Base-by-base conservation (phyloP, 1,140 invertebrate species). In the Neodiprion lecontei region DNA sequence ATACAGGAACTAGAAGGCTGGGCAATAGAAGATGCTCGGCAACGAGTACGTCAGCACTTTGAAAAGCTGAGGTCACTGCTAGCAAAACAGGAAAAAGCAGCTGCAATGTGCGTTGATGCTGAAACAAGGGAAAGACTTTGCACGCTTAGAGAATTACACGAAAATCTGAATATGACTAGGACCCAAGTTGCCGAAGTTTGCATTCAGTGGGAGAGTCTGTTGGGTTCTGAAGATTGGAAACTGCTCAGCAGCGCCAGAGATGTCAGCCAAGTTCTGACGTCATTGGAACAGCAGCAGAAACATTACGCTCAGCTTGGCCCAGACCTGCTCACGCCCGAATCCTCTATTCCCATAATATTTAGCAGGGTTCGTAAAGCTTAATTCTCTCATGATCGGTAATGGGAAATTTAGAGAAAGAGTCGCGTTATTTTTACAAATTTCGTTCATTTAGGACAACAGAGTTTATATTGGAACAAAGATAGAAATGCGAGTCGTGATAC, bases 401-500 rank as follows among this genome's bases (percentile, higher is more conserved):
- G 21, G 40, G 9, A 23, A 28, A n/a, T 69, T 48, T 17, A 40
- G 28, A 40, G 28, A 40, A 40, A 40, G 5, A 40, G 1, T 67
- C n/a, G 14, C 23, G 49, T 72, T 9, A 49, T n/a, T 69, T 74
- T 61, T 66, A 61, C 48, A 69, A 49, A 69, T 67, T 40, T 67
- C 49, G 4, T 47, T 50, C 66, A 78, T 82, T 2, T 70, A 92
- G 91, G 91, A 92, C 77, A 92, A 92, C 77, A 84, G 91, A 72
- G 91, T 92, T 14, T 91, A 92, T 75, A 92, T 92, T 77, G 91
- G 91, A 48, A 91, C 91, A 14, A 91, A 92, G 79, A 92, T 92
- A 72, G 91, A 92, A 78, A 92, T 92, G 91, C 80, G 91, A 49
- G 90, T 92, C 2, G 91, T 92, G 0, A 91, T 90, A 14, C 75